These are phyloP conservation scores for Thomomys bottae DNA, from an alignment of 2,113 vertebrate genomes.

Conservation along the genomic window DNA sequence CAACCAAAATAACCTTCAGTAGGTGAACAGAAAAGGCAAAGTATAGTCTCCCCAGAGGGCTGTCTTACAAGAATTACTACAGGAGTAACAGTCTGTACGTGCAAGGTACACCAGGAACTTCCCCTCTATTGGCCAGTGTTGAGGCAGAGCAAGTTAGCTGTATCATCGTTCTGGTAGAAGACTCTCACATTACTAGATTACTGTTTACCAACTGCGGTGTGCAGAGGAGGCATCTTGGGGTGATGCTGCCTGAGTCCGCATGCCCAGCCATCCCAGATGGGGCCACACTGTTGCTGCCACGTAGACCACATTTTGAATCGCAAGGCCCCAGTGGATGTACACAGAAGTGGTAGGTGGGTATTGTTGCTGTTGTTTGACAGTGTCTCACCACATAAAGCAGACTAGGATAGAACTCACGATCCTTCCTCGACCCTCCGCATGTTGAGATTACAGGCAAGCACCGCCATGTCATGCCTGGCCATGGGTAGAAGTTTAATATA, in stretches of 20 bases:
- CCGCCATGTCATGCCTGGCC: background rate
- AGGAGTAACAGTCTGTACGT: background rate
- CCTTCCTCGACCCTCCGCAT: background rate
- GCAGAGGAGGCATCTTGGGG: no score
- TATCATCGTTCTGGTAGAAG: no score
- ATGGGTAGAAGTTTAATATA: background rate
- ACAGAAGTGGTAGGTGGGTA: no score
- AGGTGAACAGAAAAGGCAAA: background rate
- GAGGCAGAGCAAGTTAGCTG: background rate
- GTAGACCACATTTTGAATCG: background rate
- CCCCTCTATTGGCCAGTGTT: background rate
- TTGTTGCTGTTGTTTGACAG: background rate
- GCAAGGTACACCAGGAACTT: background rate
- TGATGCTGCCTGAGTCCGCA: no score
- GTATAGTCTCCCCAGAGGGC: background rate
- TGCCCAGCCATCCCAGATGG: background rate
- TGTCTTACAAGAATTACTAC: background rate
- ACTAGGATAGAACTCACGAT: no score
- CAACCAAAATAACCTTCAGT: background rate
- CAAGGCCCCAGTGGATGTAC: background rate
- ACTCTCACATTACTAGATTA: background rate
- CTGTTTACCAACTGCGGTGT: background rate
- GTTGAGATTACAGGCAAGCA: background rate
- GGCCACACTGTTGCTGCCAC: background rate
- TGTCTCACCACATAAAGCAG: background rate